Base-by-base conservation (phyloP, 2,113 vertebrate genomes). In the Pollachius pollachius region DNA sequence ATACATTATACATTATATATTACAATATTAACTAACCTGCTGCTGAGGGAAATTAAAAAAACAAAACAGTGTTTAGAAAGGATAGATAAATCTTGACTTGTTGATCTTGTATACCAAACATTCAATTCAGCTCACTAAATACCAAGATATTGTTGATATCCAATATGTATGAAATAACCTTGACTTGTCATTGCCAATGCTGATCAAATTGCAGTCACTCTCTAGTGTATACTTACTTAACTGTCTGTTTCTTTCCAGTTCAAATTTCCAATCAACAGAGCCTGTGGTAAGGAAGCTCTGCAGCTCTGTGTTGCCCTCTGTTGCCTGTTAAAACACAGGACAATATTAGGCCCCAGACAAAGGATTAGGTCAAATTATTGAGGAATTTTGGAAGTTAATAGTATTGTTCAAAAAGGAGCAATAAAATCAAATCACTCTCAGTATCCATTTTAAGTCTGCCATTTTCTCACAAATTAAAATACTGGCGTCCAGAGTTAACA, bases 301-400 rank as follows among this genome's bases (percentile, higher is more conserved):
- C 87, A 96, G 94, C 94, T 97, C 92, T 90, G 87, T 93, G 78
- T 88, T 95, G 95, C 92, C 92, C 91, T 94, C 92, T 91, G 93
- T 88, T 92, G 95, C 91, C 94, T 95, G 71, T 70, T 81, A 59
- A 71, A 76, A 84, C 64, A 80, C 25, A 81, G 54, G 9, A 60
- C 3, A 52, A 64, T 7, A 70, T 15, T 52, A n/a, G 18, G 62
- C 48, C 61, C 30, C 72, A 69, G 52, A 15, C 41, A 13, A 48
- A 13, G 8, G 41, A 13, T 48, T 2, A 48, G 6, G 41, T 48
- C 5, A 48, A 48, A 12, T 9, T 11, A 48, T 12, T 48, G 41
- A 48, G 41, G 41, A 48, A 13, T 48, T 48, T 48, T 12, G 41
- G 41, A 48, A 48, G 41, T 6, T 48, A 48, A 48, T 13, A 13